Evolutionary conservation across 2,888 invertebrate genomes (phyloP).

Genomic region (Octonoba sinensis): DNA sequence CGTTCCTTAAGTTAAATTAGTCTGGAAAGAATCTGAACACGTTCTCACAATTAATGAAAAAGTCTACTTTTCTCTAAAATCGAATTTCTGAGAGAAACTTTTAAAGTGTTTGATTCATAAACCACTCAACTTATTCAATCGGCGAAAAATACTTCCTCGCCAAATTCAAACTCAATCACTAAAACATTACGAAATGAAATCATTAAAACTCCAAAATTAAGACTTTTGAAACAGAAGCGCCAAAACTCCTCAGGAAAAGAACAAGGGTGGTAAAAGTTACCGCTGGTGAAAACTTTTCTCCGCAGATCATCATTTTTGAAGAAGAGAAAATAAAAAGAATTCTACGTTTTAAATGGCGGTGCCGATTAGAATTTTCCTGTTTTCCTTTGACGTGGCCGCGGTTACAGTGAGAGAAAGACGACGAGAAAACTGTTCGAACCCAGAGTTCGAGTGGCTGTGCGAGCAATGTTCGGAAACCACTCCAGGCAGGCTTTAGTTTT

Average conservation of each 20-base stretch:
- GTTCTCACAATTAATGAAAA: too few relatives aligned
- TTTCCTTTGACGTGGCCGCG: constrained; percentile 51
- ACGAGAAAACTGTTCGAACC: constrained; percentile 30
- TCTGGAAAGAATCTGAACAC: too few relatives aligned
- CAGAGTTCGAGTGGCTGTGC: neutral
- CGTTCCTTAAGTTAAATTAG: too few relatives aligned
- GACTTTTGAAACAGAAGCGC: constrained; percentile 9
- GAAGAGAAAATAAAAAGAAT: constrained; percentile 48
- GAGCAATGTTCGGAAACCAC: constrained; percentile 58
- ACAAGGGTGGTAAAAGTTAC: constrained; percentile 49
- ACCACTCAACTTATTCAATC: constrained; percentile 28
- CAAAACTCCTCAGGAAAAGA: constrained; percentile 33
- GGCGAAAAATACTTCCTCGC: constrained; percentile 28
- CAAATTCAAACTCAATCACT: constrained; percentile 16
- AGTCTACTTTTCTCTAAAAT: too few relatives aligned
- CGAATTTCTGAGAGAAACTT: too few relatives aligned
- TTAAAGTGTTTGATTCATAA: too few relatives aligned
- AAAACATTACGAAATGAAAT: constrained; percentile 26
- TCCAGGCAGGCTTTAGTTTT: constrained; percentile 60
- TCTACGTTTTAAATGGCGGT: constrained; percentile 48
- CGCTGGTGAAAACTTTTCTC: constrained; percentile 33
- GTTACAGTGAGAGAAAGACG: constrained; percentile 17
- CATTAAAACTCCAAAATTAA: constrained; percentile 60
- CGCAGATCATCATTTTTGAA: constrained; percentile 61
- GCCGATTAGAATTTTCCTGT: constrained; percentile 46